Evolutionary conservation across 2,113 vertebrate genomes (phyloP).

Genomic region (zebrafish (Danio rerio)): GRCz12tu NC_133199.1:26920001-26920500

Average conservation of each 20-base stretch:
- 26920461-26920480: conserved; percentile 41
- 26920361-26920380: conserved; percentile 2
- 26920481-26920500: conserved; percentile 29
- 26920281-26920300: conserved; percentile 43
- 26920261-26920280: conserved; percentile 34
- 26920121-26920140: neutral
- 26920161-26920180: conserved; percentile 1
- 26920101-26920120: conserved; percentile 3
- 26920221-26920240: conserved; percentile 21
- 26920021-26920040: neutral
- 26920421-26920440: conserved; percentile 36
- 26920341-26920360: conserved; percentile 37
- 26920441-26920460: conserved; percentile 42
- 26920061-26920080: neutral
- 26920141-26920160: conserved; percentile 10
- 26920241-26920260: neutral
- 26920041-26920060: neutral
- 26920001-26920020: neutral
- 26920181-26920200: conserved; percentile 38
- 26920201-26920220: conserved; percentile 30
- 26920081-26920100: neutral
- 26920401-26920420: conserved; percentile 24
- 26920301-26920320: conserved; percentile 34
- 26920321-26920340: conserved; percentile 45
- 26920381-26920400: conserved; percentile 19